Base-by-base conservation (phyloP, 2,888 invertebrate species). In the Teleogryllus oceanicus region DNA sequence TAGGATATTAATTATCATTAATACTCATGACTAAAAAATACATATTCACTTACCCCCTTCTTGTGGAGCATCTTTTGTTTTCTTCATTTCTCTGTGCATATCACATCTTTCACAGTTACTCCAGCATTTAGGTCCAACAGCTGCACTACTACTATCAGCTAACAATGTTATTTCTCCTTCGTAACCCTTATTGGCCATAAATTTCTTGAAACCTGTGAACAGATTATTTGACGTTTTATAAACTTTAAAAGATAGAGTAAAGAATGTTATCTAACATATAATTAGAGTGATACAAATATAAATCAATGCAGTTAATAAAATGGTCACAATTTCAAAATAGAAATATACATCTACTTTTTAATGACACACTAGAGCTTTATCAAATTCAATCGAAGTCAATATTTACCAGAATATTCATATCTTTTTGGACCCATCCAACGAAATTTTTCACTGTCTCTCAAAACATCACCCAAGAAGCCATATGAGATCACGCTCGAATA, bases 391-490 rank as follows among this genome's bases (percentile, higher is more conserved):
- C n/a, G 62, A 12, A 37, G 8, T 37, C 37, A 37, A 13, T 21
- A 79, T 84, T 83, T 85, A 92, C 93, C 94, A 80, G 93, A 91
- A 86, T 92, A 93, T 84, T 94, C 93, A 85, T 96, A 96, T 83
- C 96, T 89, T 83, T 91, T 91, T 20, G 96, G 95, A 74, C 96
- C 96, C 92, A 96, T 93, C 93, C 94, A 95, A 76, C 96, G 89
- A 84, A 93, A 92, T 82, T 91, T 90, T 84, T 96, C 95, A 85
- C 95, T 95, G 84, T 94, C 93, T 81, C 91, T 89, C 24, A 95
- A 90, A 74, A 94, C 92, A 87, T 96, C 95, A 3, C 96, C 96
- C 84, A 96, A 90, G 87, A 94, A 96, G 2, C 96, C 96, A 86
- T 96, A 96, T 81, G 94, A 94, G 82, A 95, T 89, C 77, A 94